These are phyloP conservation scores for Daboia siamensis DNA, from an alignment of 2,113 vertebrate species.

Conservation along the genomic window DNA sequence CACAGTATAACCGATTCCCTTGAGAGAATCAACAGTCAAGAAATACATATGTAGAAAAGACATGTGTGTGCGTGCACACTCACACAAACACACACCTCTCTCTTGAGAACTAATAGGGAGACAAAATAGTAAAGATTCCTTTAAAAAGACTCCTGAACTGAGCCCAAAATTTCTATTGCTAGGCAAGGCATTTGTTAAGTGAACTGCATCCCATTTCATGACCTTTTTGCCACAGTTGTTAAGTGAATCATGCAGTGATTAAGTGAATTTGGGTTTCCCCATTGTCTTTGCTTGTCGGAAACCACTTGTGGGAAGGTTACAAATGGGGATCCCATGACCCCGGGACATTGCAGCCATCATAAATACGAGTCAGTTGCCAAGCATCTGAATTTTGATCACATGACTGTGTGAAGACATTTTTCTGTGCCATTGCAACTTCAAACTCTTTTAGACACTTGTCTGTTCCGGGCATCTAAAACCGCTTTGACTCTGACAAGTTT, in stretches of 20 bases:
- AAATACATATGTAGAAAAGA: neutral
- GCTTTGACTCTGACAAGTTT: neutral
- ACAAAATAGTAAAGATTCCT: neutral
- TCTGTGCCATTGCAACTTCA: neutral
- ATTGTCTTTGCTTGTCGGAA: neutral
- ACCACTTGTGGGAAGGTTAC: neutral
- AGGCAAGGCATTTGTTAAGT: neutral
- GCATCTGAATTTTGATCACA: neutral
- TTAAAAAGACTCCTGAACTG: neutral
- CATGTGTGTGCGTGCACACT: neutral
- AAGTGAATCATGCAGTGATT: neutral
- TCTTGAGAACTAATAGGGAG: neutral
- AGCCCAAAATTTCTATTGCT: neutral
- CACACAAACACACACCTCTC: neutral
- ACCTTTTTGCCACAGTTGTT: neutral
- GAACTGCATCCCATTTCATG: neutral
- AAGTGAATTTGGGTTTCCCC: neutral
- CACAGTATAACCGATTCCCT: neutral
- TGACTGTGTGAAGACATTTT: neutral
- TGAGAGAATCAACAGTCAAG: neutral
- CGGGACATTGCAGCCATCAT: neutral
- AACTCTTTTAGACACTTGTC: neutral
- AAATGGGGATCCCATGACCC: neutral
- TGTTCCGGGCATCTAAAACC: neutral
- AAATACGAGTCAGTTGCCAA: neutral